A percentile compares a stretch with the other conserved stretches of the same genome.
Conservation (phyloP, 2,113 vertebrate species). For the Dascyllus trimaculatus region DNA sequence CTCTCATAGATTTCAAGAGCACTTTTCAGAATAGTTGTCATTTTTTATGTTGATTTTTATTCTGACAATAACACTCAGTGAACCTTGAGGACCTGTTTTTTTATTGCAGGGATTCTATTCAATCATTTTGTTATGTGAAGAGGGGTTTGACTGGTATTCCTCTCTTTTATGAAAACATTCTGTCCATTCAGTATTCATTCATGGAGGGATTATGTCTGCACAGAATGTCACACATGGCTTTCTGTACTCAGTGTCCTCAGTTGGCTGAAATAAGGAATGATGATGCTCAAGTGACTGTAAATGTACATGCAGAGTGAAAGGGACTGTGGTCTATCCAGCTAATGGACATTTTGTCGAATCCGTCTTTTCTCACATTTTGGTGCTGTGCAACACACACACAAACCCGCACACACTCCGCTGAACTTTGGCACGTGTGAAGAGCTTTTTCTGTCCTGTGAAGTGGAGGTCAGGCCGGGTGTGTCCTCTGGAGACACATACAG, state of each 20-base stretch:
- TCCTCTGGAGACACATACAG: slow-evolving; percentile 14
- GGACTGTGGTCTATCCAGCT: not conserved
- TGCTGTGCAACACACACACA: not conserved
- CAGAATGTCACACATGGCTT: not conserved
- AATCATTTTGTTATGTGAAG: not conserved
- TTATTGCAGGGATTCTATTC: not conserved
- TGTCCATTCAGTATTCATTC: slow-evolving; percentile 9
- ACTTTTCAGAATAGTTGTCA: not conserved
- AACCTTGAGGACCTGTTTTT: not conserved
- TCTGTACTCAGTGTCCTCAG: not conserved
- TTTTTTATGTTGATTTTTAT: not conserved
- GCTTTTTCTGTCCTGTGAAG: slow-evolving; percentile 29
- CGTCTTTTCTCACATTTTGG: too few species aligned
- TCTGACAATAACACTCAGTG: not conserved
- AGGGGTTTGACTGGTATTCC: not conserved
- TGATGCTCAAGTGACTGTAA: not conserved
- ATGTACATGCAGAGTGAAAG: not conserved
- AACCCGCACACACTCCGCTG: not conserved
- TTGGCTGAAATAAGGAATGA: not conserved
- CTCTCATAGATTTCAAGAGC: not conserved
- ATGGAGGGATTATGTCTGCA: not conserved
- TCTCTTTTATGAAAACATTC: not conserved
- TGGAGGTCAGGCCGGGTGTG: not conserved
- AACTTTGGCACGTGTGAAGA: slow-evolving; percentile 33
- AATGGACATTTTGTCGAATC: not conserved